A percentile compares a stretch with the other conserved stretches of the same genome.
phyloP scores from a whole-genome alignment of 23 tunicate genomes.

The Pegea sp. region DNA sequence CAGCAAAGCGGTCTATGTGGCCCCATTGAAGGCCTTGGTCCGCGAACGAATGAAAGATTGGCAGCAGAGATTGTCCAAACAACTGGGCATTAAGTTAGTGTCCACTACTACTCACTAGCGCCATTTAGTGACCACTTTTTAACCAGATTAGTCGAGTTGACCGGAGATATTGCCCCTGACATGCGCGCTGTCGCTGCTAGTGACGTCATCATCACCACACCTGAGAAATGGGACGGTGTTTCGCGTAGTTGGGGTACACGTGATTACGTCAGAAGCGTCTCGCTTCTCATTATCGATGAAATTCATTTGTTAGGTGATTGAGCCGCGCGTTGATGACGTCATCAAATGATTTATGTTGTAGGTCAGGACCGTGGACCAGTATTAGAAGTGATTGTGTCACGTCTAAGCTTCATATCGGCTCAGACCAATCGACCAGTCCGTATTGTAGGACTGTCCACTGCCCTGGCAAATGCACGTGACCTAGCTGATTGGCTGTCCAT shows the following conservation, averaged over 20 bases:
- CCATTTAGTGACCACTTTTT: no score
- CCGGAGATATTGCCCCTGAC: constrained; percentile 96
- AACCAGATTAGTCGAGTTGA: constrained; percentile 77
- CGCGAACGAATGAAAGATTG: constrained; percentile 91
- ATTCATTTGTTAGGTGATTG: constrained; percentile 95
- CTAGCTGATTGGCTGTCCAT: constrained; percentile 97
- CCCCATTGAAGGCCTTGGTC: constrained; percentile 92
- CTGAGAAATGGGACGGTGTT: constrained; percentile 96
- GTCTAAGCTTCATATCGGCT: constrained; percentile 90
- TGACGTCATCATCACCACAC: constrained; percentile 94
- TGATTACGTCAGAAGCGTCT: constrained; percentile 82
- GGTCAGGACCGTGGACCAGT: constrained; percentile 98
- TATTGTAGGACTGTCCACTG: constrained; percentile 85
- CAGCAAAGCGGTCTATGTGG: constrained; percentile 78
- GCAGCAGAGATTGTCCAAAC: constrained; percentile 26
- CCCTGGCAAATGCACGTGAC: constrained; percentile 86
- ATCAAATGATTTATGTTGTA: no score
- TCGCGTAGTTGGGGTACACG: constrained; percentile 93
- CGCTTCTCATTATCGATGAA: constrained; percentile 92
- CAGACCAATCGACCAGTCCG: constrained; percentile 78
- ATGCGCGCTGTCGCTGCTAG: constrained; percentile 70
- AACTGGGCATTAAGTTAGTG: constrained; percentile 60
- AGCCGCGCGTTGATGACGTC: no score
- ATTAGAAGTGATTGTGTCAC: constrained; percentile 82
- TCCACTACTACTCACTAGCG: no score